phyloP scores from a whole-genome alignment of 2,113 vertebrate genomes.

The Cercopithecus mona region DNA sequence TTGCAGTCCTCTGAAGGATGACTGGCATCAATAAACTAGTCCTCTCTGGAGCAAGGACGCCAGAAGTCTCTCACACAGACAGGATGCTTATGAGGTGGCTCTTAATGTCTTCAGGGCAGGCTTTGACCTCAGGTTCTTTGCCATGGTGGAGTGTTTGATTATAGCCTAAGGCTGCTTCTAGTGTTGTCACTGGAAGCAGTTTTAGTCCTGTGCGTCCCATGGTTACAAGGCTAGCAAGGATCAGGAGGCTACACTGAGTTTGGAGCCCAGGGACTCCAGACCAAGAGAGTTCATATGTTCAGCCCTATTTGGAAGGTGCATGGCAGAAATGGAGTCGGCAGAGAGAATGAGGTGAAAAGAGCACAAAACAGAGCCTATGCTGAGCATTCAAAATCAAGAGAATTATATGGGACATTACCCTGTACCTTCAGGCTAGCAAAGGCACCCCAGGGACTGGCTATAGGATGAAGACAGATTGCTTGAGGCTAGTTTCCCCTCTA shows the following conservation, averaged over 20 bases:
- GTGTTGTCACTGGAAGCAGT: background rate
- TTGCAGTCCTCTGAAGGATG: background rate
- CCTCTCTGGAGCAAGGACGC: background rate
- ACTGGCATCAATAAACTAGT: background rate
- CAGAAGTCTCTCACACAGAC: background rate
- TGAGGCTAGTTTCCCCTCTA: slow-evolving; percentile 34
- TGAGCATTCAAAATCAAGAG: slow-evolving; percentile 36
- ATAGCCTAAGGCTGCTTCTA: background rate
- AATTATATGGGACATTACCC: slow-evolving; percentile 65
- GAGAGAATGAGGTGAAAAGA: background rate
- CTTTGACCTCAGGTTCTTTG: slow-evolving; percentile 25
- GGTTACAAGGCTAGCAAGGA: background rate
- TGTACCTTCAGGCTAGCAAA: slow-evolving; percentile 51
- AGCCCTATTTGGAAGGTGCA: background rate
- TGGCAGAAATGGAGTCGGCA: background rate
- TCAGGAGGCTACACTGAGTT: background rate
- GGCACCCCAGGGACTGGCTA: slow-evolving; percentile 40
- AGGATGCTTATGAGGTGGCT: background rate
- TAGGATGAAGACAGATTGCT: slow-evolving; percentile 62
- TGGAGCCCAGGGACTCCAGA: background rate
- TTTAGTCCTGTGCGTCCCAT: background rate
- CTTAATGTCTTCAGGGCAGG: slow-evolving; percentile 18
- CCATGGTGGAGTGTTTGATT: background rate
- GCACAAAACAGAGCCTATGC: background rate
- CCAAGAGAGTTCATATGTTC: background rate